Conservation (phyloP, 2,113 vertebrate species). For the Craseonycteris thonglongyai region DNA sequence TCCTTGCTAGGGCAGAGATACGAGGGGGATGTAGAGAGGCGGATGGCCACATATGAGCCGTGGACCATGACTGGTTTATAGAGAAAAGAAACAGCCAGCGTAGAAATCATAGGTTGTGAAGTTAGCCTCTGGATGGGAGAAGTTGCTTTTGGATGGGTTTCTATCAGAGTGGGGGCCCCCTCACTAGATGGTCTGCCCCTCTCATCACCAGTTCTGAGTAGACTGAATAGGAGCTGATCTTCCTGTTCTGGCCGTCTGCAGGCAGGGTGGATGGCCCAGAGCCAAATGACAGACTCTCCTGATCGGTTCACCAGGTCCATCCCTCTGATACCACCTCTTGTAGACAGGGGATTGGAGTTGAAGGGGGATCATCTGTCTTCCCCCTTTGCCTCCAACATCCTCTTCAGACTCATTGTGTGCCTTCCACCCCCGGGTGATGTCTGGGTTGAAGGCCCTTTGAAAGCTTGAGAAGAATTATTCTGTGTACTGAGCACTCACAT, state of each 20-base stretch:
- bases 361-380: background rate
- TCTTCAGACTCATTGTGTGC: background rate
- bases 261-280: background rate
- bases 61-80: background rate
- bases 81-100: background rate
- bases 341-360: accelerated
- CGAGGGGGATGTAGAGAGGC: no score
- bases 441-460: background rate
- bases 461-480: no score
- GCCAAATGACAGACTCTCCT: no score
- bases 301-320: background rate
- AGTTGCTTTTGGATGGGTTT: background rate
- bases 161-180: no score
- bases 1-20: background rate
- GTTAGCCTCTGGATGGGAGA: no score
- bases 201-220: background rate
- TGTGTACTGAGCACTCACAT: background rate
- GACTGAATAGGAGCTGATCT: background rate
- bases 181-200: background rate
- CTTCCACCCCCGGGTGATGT: no score
- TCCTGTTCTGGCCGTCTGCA: accelerated
- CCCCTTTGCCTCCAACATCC: background rate
- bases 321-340: no score
- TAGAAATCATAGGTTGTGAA: background rate
- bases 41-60: background rate